phyloP scores from a whole-genome alignment of 2,797 vertebrate genomes.

The Sebastes matsubarae region DNA sequence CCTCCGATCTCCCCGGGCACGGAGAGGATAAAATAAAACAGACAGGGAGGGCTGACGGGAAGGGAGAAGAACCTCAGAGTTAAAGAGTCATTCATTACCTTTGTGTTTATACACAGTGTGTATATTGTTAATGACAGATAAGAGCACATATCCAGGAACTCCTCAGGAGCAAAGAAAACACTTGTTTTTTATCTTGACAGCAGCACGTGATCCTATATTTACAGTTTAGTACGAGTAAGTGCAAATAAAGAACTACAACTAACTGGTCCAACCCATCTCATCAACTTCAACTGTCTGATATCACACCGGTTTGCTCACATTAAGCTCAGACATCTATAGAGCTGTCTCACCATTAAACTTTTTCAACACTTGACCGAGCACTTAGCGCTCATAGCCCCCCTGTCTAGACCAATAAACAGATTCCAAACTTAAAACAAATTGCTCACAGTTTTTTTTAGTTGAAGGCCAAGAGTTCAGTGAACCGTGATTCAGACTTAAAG shows the following conservation, averaged over 20 bases:
- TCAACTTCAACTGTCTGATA: neutral
- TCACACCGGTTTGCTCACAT: neutral
- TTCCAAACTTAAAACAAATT: slow-evolving; percentile 13
- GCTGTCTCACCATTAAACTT: too few species aligned
- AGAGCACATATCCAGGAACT: neutral
- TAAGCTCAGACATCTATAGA: neutral
- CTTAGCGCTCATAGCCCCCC: neutral
- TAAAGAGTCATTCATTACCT: slow-evolving; percentile 8
- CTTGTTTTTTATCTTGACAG: neutral
- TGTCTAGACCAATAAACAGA: neutral
- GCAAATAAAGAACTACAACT: neutral
- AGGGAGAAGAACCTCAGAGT: neutral
- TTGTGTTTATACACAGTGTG: neutral
- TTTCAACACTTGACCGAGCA: neutral
- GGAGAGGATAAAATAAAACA: neutral
- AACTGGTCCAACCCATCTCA: neutral
- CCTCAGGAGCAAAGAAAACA: neutral
- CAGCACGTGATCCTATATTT: neutral
- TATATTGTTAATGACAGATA: neutral
- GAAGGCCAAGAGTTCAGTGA: slow-evolving; percentile 44
- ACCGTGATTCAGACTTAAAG: slow-evolving; percentile 25
- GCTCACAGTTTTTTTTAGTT: neutral
- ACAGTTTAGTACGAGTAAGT: too few species aligned
- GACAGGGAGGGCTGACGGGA: neutral
- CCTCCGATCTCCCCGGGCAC: neutral